Percentiles rank a stretch among this genome's conserved stretches.
Conservation (phyloP, 2,888 invertebrate species). For the Elmis aenea region DNA sequence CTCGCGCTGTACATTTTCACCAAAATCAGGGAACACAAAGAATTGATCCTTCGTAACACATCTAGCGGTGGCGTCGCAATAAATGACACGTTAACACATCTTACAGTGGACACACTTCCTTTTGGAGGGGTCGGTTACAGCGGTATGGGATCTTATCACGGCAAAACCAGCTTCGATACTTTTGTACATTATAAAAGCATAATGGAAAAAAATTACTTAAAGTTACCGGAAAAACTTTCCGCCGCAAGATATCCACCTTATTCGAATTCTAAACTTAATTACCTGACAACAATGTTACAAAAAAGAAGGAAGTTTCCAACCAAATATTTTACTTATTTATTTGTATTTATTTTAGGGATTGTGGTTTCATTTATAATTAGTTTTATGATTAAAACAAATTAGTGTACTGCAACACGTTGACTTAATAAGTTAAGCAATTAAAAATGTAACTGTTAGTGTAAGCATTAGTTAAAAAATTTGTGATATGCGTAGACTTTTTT, state of each 20-base stretch:
- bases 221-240: constrained; percentile 63
- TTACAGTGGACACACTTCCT: constrained; percentile 82
- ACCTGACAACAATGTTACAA: constrained; percentile 51
- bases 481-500: too few relatives aligned
- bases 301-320: constrained; percentile 60
- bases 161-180: constrained; percentile 82
- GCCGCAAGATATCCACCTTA: constrained; percentile 82
- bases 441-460: too few relatives aligned
- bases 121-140: constrained; percentile 96
- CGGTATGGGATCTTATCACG: constrained; percentile 94
- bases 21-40: constrained; percentile 52
- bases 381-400: too few relatives aligned
- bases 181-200: constrained; percentile 90
- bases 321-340: constrained; percentile 55
- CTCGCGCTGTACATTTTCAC: constrained; percentile 86
- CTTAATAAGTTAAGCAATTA: too few relatives aligned
- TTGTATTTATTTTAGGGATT: constrained; percentile 11
- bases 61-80: constrained; percentile 75
- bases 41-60: constrained; percentile 65
- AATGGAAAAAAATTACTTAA: constrained; percentile 63
- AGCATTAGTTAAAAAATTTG: too few relatives aligned
- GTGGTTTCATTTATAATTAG: too few relatives aligned
- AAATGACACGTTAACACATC: constrained; percentile 85
- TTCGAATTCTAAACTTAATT: constrained; percentile 14
- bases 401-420: too few relatives aligned